phyloP scores from a whole-genome alignment of 2,113 vertebrate species.

The Marcusenius ussheri region DNA sequence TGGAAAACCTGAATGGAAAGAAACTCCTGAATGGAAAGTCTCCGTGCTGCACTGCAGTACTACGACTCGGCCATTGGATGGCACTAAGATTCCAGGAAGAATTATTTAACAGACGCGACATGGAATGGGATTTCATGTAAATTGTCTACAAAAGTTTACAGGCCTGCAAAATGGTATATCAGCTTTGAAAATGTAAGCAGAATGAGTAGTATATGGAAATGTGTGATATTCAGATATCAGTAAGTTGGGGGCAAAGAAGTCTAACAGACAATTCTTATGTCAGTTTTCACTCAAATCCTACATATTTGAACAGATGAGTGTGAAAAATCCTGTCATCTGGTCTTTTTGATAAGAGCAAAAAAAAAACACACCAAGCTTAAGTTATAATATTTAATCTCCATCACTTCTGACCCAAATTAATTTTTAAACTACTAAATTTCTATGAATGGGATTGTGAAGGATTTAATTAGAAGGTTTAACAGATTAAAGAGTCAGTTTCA shows the following conservation, averaged over 20 bases:
- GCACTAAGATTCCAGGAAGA: background rate
- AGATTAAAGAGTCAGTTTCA: background rate
- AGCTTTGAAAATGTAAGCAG: background rate
- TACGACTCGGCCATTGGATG: background rate
- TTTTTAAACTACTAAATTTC: background rate
- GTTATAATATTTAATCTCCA: background rate
- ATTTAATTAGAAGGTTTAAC: background rate
- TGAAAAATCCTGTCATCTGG: background rate
- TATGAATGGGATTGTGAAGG: background rate
- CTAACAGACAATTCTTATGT: background rate
- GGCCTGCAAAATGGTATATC: background rate
- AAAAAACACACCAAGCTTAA: background rate
- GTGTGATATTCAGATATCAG: background rate
- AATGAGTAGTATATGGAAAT: background rate
- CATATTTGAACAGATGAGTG: background rate
- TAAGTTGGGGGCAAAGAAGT: background rate
- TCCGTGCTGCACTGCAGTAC: background rate
- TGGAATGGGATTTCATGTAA: background rate
- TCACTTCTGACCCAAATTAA: background rate
- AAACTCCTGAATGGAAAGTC: background rate
- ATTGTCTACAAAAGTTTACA: background rate
- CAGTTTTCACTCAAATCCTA: background rate
- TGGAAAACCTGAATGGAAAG: background rate
- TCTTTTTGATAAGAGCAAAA: background rate
- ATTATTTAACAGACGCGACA: background rate